phyloP scores from a whole-genome alignment of 1,140 invertebrate genomes.

The Heliothis virescens region DNA sequence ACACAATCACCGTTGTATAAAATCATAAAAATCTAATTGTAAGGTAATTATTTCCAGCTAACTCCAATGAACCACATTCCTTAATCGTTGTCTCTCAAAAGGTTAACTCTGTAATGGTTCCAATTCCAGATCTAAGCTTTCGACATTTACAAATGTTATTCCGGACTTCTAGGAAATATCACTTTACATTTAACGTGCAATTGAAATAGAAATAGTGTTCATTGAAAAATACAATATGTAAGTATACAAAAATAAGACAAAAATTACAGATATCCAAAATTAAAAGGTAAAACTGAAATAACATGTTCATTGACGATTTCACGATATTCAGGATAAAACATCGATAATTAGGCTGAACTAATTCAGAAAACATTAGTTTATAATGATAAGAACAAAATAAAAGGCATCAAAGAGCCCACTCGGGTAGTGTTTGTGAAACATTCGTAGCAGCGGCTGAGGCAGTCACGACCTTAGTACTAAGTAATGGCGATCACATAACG shows the following conservation, averaged over 20 bases:
- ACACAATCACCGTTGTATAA: too few species aligned
- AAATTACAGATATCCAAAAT: too few species aligned
- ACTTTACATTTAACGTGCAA: too few species aligned
- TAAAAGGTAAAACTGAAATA: too few species aligned
- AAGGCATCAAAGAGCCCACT: background rate
- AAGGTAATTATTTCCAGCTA: background rate
- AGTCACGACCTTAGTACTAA: constrained; percentile 15
- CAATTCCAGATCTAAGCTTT: constrained; percentile 13
- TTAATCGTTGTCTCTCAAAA: constrained; percentile 9
- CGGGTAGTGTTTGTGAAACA: background rate
- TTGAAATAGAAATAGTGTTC: too few species aligned
- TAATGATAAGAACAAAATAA: background rate
- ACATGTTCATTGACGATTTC: too few species aligned
- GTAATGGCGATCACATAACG: constrained; percentile 17
- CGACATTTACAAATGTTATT: constrained; percentile 26
- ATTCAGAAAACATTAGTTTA: background rate
- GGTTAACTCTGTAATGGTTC: background rate
- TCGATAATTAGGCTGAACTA: too few species aligned
- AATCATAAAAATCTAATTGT: background rate
- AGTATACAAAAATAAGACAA: too few species aligned
- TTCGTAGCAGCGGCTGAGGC: background rate
- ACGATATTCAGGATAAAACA: too few species aligned
- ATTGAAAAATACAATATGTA: too few species aligned
- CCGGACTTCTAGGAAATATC: background rate
- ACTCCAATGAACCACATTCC: constrained; percentile 3